Evolutionary conservation across 2,888 invertebrate genomes (phyloP), one percentile per base, ranked within the genome.

Genomic region (Meta bourneti): DNA sequence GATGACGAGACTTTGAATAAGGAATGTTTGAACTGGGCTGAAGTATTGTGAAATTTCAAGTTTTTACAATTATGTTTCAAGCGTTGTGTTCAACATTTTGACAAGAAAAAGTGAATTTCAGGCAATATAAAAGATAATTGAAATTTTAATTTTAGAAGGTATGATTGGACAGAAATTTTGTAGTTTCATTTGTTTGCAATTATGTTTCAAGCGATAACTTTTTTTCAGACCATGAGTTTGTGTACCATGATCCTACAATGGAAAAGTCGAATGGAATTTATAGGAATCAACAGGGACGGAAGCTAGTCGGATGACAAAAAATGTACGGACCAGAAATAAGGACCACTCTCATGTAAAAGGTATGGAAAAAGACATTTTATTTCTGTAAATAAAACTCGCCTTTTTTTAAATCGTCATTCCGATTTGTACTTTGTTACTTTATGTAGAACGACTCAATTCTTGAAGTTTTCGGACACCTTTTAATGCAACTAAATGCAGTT

Each of bases 271-370:
- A 92, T 78, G 92, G 92, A 7, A 80, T 92, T 61, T 92, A 92
- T 80, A 75, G 89, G 52, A 86, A 54, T 78, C 92, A 89, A 86
- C 92, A 92, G 75, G 89, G 92, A 19, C 51, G 89, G 52, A 92
- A 92, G 19, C 85, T 88, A 19, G 86, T 89, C 85, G 92, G 92
- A 92, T 92, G 92, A 92, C 92, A 92, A 85, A 89, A 84, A 70
- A 70, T 92, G 92, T 72, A 74, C 54, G 80, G 74, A 80, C 92
- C 89, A 85, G 89, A 85, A 82, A 88, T 88, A 86, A 85, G 88
- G 78, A 89, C 89, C 89, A 92, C 92, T 72, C 92, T 92, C 72
- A 89, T 92, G 92, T 92, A 86, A 92, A 89, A 92, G 92, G 92
- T 89, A 85, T 16, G 61, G 34, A 34, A 34, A 34, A 34, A 2